Evolutionary conservation across 2,888 invertebrate genomes (phyloP), one percentile per base, ranked within the genome.

Genomic region (Tuberolachnus salignus): DNA sequence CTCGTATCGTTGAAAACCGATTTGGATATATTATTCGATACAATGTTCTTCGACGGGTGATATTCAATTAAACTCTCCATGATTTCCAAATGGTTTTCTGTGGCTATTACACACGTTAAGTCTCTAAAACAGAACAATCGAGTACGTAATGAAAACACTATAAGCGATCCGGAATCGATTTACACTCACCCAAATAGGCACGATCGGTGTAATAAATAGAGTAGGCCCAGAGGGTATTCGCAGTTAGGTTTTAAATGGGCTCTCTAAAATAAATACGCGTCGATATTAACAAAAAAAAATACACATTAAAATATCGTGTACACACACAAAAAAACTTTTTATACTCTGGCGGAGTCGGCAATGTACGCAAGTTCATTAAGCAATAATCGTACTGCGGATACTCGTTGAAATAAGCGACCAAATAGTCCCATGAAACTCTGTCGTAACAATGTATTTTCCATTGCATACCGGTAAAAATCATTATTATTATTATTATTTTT

Each of bases 11-110:
- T 46, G 21, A 67, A 67, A 78, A 78, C 57, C 19, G 67, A 66
- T 69, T 78, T 78, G 6, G 66, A 78, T 42, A 78, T 42, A n/a
- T 78, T 78, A 59, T 67, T 49, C 13, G 55, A 78, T 16, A 78
- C n/a, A 1, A 59, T 8, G 6, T 26, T 2, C 10, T 69, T 59
- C 1, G 57, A 21, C 0, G 59, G 59, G 8, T 78, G 67, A 11
- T 59, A 49, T 49, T 59, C 23, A 6, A 78, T 78, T 26, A 78
- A 21, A 6, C 21, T 11, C 21, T 69, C 46, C 34, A 51, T 49
- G 1, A 59, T 59, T 55, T 67, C 57, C 16, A 78, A 57, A 78
- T 78, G 49, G 1, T 78, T 49, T 69, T 67, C 19, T 11, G 66
- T 67, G 14, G 46, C 67, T 21, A 51, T 1, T 11, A 21, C 34